phyloP scores from a whole-genome alignment of 30 jellyfish, hydroid and myxozoan species.

The Chrysaora quinquecirrha region DNA sequence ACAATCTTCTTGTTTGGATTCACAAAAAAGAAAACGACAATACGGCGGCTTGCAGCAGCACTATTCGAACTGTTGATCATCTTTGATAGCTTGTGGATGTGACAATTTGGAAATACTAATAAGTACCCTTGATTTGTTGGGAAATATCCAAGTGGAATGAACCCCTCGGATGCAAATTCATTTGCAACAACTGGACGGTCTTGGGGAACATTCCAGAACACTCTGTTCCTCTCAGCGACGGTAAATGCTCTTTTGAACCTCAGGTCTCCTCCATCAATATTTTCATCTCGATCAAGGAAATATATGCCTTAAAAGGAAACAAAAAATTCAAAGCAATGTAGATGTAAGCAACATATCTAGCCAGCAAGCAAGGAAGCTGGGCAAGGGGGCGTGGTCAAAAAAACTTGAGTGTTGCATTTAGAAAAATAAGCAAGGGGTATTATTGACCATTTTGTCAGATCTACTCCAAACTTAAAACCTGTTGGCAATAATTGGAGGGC shows the following conservation, averaged over 20 bases:
- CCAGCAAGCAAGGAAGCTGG: not conserved
- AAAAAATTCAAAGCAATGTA: not conserved
- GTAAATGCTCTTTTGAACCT: conserved; percentile 71
- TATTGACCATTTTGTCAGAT: too few species aligned
- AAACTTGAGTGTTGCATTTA: not conserved
- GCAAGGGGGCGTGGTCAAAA: not conserved
- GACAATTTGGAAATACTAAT: conserved; percentile 79
- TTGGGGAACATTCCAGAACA: conserved; percentile 50
- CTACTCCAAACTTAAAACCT: too few species aligned
- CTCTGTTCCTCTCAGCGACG: conserved; percentile 28
- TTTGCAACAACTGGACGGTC: conserved; percentile 40
- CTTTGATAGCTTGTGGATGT: conserved; percentile 72
- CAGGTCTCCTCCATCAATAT: conserved; percentile 71
- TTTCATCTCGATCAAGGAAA: conserved; percentile 68
- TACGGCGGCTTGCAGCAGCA: conserved; percentile 68
- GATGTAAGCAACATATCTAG: not conserved
- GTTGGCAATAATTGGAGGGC: too few species aligned
- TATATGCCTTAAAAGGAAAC: conserved; percentile 53
- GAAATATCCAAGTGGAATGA: conserved; percentile 76
- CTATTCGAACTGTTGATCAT: conserved; percentile 37
- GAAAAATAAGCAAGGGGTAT: not conserved
- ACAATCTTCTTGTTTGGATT: conserved; percentile 77
- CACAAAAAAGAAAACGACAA: conserved; percentile 70
- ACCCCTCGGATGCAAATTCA: conserved; percentile 57
- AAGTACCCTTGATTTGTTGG: conserved; percentile 72